Evolutionary conservation across 2,797 vertebrate genomes (phyloP), one percentile per base, ranked within the genome.

Genomic region (Hypotaenidia okinawae): DNA sequence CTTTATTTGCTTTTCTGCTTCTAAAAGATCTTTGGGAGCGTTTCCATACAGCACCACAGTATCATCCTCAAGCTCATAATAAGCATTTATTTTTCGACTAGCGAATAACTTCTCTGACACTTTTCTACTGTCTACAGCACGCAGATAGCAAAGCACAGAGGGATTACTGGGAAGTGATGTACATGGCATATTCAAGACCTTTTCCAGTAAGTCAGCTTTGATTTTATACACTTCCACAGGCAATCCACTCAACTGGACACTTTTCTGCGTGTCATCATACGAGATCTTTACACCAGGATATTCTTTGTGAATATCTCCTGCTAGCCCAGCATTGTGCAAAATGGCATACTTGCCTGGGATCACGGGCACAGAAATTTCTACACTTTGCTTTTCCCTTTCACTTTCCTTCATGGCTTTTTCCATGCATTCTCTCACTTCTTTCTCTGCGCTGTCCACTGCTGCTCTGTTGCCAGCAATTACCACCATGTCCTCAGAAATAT

Each of bases 121-220:
- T 51, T 97, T 96, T 90, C 95, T 94, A 23, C 88, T 84, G 75
- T 98, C 94, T 13, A 97, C 94, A 19, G 11, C 39, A 49, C 37
- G 95, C 27, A 99, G 96, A 84, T 98, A 99, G 7, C 92, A 80
- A 18, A 98, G 66, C 58, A 99, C n/a, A 55, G 94, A 63, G 12
- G 32, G 28, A 22, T 97, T 32, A 12, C 98, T 1, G 11, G 83
- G 41, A 27, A 99, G 23, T 2, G 13, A 41, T 57, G 97, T 98
- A 57, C 68, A 75, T 37, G 74, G 95, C 94, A 99, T 96, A 3
- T 14, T 23, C 17, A 95, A 3, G 4, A 93, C 76, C n/a, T 15
- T 97, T 78, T 98, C 98, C 39, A 98, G 93, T 85, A 99, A 96
- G 88, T 98, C 98, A 16, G 95, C 72, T 95, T 99, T 98, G 2